These are phyloP conservation scores for Campoplex nolae DNA, from an alignment of 2,888 invertebrate species.

Conservation along the genomic window DNA sequence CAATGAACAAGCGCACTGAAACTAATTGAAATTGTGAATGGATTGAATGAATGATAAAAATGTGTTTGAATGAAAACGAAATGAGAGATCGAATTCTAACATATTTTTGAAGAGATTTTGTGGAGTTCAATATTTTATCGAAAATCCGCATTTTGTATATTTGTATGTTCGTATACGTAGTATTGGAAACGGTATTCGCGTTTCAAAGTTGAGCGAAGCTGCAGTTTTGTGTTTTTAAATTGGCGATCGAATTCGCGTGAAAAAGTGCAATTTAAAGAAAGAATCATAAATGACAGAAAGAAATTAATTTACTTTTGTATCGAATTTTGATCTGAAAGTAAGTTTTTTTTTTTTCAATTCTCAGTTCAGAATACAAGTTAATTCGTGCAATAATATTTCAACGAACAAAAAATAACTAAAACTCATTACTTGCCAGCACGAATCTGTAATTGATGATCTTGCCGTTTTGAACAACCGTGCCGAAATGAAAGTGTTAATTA, in stretches of 20 bases:
- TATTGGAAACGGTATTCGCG: neutral
- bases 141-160: slow-evolving; percentile 18
- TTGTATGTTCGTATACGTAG: slow-evolving; percentile 2
- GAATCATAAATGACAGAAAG: neutral
- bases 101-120: slow-evolving; percentile 56
- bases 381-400: neutral
- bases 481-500: neutral
- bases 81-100: slow-evolving; percentile 35
- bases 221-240: neutral
- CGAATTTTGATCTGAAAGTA: neutral
- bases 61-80: neutral
- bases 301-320: neutral
- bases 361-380: neutral
- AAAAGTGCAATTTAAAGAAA: slow-evolving; percentile 2
- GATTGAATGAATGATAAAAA: slow-evolving; percentile 5
- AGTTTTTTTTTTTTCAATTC: neutral
- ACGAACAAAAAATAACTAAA: neutral
- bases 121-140: slow-evolving; percentile 34
- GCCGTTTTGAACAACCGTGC: neutral
- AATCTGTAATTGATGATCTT: neutral
- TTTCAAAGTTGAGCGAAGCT: neutral
- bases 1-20: slow-evolving; percentile 38
- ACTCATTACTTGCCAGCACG: neutral
- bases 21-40: slow-evolving; percentile 20
- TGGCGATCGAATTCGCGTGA: neutral